These are phyloP conservation scores for Tachycineta bicolor DNA, from an alignment of 2,113 vertebrate genomes.

Conservation along the genomic window DNA sequence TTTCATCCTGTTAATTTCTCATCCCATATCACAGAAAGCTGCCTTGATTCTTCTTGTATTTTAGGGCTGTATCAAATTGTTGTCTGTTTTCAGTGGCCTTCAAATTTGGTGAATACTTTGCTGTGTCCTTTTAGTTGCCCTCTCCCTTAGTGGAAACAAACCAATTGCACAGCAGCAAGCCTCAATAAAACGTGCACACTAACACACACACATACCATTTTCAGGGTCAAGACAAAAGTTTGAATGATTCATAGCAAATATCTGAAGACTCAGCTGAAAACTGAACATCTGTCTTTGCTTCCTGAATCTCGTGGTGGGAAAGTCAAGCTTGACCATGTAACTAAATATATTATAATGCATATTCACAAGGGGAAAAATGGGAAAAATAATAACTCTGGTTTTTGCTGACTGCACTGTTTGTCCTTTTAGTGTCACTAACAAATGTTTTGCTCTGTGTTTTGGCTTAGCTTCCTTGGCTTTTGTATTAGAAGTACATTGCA, in stretches of 20 bases:
- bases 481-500: not conserved
- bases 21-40: not conserved
- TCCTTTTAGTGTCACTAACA: not conserved
- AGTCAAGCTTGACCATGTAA: conserved; percentile 3
- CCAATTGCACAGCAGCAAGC: not conserved
- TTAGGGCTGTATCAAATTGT: not conserved
- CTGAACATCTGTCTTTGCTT: conserved; percentile 41
- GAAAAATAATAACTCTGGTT: not conserved
- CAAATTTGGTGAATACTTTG: not conserved
- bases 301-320: not conserved
- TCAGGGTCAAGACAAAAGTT: not conserved
- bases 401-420: conserved; percentile 6
- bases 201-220: not conserved
- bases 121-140: not conserved
- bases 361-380: not conserved
- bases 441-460: not conserved
- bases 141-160: not conserved
- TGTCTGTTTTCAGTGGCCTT: not conserved
- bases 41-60: not conserved
- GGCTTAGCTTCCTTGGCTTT: not conserved
- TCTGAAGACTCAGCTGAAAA: not conserved
- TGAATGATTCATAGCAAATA: not conserved
- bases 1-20: not conserved
- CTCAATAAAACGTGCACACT: not conserved
- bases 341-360: conserved; percentile 1